These are phyloP conservation scores for Gallinago jamesoni DNA, from an alignment of 2,113 vertebrate genomes.

Conservation along the genomic window DNA sequence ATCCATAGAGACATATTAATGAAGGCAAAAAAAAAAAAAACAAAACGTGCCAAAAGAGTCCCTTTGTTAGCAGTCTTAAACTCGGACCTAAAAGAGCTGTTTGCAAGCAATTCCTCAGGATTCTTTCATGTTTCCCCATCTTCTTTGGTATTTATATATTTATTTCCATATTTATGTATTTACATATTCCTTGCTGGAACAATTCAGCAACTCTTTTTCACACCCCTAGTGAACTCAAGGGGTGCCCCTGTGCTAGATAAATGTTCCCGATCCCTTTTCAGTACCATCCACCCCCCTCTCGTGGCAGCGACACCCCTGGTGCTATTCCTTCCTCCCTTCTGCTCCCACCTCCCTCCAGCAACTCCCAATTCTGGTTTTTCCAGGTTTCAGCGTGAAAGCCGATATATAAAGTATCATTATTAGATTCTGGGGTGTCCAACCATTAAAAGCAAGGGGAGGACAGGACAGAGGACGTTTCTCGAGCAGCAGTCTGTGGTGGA, in stretches of 20 bases:
- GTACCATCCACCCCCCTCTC: neutral
- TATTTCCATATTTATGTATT: neutral
- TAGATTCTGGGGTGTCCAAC: neutral
- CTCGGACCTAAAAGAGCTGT: neutral
- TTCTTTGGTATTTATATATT: neutral
- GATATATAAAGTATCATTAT: neutral
- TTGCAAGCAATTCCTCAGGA: neutral
- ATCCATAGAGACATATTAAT: neutral
- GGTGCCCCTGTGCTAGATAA: neutral
- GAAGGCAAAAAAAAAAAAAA: neutral
- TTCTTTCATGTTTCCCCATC: neutral
- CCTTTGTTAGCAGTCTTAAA: neutral
- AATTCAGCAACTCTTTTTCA: neutral
- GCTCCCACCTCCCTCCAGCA: neutral
- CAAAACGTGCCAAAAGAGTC: neutral
- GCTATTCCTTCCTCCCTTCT: neutral
- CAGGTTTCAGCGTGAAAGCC: neutral
- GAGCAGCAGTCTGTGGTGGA: neutral
- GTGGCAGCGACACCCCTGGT: neutral
- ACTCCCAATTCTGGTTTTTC: neutral
- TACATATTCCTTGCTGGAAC: neutral
- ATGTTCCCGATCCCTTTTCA: neutral
- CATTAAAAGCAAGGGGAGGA: neutral
- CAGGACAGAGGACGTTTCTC: neutral
- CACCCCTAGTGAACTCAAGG: neutral